These are phyloP conservation scores for Bos javanicus DNA, from an alignment of 2,113 vertebrate genomes.

Conservation along the genomic window DNA sequence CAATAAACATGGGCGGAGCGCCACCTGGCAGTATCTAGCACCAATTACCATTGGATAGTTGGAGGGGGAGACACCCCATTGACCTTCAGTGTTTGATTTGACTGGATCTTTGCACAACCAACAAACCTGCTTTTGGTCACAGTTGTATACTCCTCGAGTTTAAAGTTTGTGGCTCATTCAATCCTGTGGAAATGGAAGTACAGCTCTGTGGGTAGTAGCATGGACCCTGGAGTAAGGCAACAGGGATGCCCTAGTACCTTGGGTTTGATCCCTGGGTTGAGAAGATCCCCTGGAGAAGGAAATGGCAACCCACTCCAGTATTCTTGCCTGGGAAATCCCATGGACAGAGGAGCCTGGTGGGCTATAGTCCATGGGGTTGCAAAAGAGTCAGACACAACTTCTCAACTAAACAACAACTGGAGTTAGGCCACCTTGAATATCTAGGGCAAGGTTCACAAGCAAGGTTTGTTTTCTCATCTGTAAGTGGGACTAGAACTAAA, in stretches of 20 bases:
- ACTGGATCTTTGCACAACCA: neutral
- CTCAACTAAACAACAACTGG: neutral
- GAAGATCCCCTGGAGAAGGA: neutral
- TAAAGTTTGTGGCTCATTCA: neutral
- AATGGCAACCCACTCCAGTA: neutral
- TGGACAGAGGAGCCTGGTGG: fast-evolving
- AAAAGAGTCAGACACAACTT: neutral
- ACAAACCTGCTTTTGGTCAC: neutral
- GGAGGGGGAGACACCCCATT: fast-evolving
- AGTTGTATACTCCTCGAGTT: neutral
- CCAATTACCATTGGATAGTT: neutral
- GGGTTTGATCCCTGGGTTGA: neutral
- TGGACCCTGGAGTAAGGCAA: neutral
- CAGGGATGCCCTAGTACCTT: neutral
- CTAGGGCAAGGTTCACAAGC: neutral
- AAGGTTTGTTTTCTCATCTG: neutral
- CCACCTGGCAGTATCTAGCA: neutral
- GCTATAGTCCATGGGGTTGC: neutral
- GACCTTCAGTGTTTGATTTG: too few relatives aligned
- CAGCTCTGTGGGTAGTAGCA: too few relatives aligned
- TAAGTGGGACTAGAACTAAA: neutral
- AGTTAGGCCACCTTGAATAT: neutral
- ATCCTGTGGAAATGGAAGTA: neutral
- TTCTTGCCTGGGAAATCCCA: neutral
- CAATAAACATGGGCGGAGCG: neutral